Evolutionary conservation across 2,113 vertebrate species (phyloP), one percentile per base, ranked within the genome.

Genomic region (Chaetops frenatus): DNA sequence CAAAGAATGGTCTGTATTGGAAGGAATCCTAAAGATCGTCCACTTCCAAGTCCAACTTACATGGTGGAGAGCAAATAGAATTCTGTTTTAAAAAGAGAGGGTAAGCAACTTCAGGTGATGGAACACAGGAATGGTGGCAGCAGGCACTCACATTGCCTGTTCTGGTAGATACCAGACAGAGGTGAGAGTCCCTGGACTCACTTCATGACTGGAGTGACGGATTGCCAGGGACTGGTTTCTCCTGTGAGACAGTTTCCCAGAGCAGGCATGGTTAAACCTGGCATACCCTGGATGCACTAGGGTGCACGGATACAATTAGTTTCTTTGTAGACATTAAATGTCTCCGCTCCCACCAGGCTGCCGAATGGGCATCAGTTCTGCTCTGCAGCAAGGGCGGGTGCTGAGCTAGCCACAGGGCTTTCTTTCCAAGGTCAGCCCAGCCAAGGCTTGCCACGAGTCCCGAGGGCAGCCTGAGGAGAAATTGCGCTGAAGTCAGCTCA

Each of bases 241-340:
- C 9, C 25, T 21, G 8, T 9, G n/a, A 3, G 36, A 33, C 6
- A 15, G 12, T 22, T 61, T 18, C 27, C 11, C n/a, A 29, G 40
- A 48, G 45, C 12, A 61, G 8, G 15, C 8, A 10, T 1, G 5
- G 22, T 14, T 15, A 61, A 0, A 1, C 5, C 13, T 0, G 1
- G 19, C 36, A 15, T 4, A 36, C 19, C 5, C 21, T 19, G 29
- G 24, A 25, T 6, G 16, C 27, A 15, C 7, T 2, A 6, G 0
- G 1, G 4, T 18, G 35, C 35, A 15, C 0, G 1, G 21, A 6
- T 9, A 27, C 50, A 22, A 38, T 33, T 11, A n/a, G 17, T 10
- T 62, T 71, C 17, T 35, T 13, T 28, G 54, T n/a, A n/a, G n/a
- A n/a, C n/a, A n/a, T n/a, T n/a, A 53, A 65, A 33, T 0, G 3